Evolutionary conservation across 1,140 invertebrate species (phyloP).

Genomic region (Cyclina sinensis): DNA sequence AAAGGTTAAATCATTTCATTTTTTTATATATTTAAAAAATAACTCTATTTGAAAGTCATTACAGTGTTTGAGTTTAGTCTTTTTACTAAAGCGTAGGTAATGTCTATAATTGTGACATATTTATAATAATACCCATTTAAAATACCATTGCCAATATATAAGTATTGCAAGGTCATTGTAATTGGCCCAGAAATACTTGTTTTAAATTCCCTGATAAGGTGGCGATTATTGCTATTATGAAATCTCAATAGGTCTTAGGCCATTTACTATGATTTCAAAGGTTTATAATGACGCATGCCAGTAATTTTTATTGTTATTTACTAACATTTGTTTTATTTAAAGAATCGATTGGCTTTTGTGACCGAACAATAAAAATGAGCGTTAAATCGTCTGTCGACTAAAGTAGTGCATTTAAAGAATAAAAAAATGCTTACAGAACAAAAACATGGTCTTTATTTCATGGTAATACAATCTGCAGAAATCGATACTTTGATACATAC

Average conservation of each 20-base stretch:
- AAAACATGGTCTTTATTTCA: too few relatives aligned
- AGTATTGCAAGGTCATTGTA: slow-evolving; percentile 36
- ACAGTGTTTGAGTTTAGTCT: neutral
- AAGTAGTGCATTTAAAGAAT: neutral
- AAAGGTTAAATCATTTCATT: too few relatives aligned
- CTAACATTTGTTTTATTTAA: slow-evolving; percentile 39
- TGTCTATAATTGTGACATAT: neutral
- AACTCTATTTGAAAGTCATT: too few relatives aligned
- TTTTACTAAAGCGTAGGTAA: neutral
- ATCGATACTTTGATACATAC: too few relatives aligned
- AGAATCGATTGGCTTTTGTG: neutral
- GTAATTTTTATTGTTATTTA: slow-evolving; percentile 45
- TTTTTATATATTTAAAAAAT: too few relatives aligned
- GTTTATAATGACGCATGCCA: slow-evolving; percentile 9
- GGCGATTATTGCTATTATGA: slow-evolving; percentile 26
- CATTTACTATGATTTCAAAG: slow-evolving; percentile 34
- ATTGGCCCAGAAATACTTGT: slow-evolving; percentile 41
- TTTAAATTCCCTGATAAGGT: slow-evolving; percentile 35
- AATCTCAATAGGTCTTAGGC: slow-evolving; percentile 30
- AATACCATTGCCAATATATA: neutral
- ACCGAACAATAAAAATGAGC: too few relatives aligned
- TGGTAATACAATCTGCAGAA: too few relatives aligned
- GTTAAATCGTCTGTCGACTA: neutral
- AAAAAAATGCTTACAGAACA: too few relatives aligned
- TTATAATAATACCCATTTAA: slow-evolving; percentile 28